These are phyloP conservation scores for Australoheros facetus DNA, from an alignment of 2,797 vertebrate species.

Conservation along the genomic window DNA sequence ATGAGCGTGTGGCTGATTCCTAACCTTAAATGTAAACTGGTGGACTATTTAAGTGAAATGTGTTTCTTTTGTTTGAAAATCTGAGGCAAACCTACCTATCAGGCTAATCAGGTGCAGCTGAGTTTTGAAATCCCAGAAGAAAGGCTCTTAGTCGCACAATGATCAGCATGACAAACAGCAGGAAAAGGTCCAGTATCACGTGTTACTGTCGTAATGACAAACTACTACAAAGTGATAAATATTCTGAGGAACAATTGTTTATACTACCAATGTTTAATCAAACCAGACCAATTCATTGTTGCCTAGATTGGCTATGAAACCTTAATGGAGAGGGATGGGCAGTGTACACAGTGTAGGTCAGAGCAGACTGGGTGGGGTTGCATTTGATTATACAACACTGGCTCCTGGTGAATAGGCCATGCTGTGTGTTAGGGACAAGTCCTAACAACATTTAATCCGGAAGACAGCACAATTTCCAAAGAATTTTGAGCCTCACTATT, in stretches of 20 bases:
- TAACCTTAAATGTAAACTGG: neutral
- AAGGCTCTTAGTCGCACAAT: neutral
- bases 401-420: slow-evolving; percentile 21
- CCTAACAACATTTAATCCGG: neutral
- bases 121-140: neutral
- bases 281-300: neutral
- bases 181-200: neutral
- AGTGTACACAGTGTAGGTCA: slow-evolving; percentile 1
- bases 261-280: neutral
- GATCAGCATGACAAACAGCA: slow-evolving; percentile 7
- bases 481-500: neutral
- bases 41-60: neutral
- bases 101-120: neutral
- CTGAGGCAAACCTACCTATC: neutral
- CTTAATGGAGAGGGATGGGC: slow-evolving; percentile 13
- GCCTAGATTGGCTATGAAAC: neutral
- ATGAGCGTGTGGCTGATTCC: neutral
- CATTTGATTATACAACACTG: slow-evolving; percentile 35
- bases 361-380: slow-evolving; percentile 24
- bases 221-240: neutral
- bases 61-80: neutral
- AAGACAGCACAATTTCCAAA: neutral
- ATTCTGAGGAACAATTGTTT: neutral
- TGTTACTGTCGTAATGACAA: neutral
- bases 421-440: neutral